Percentiles rank a stretch among this genome's conserved stretches.
These are phyloP conservation scores for Melanerpes aurifrons DNA, from an alignment of 2,113 vertebrate species.

Conservation along the genomic window DNA sequence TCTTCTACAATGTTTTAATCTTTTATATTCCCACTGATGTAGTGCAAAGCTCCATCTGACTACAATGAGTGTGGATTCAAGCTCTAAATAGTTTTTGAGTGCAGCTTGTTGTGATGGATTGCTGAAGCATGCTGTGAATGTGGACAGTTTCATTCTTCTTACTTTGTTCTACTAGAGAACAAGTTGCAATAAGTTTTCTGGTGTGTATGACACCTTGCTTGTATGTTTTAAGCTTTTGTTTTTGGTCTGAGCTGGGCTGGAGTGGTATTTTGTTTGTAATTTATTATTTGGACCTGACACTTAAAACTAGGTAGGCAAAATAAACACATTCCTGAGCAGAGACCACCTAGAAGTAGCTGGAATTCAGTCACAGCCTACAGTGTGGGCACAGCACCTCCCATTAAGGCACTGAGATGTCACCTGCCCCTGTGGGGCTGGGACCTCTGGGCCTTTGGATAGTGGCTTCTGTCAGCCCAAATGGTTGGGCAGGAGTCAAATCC, in stretches of 20 bases:
- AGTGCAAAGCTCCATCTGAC: not conserved
- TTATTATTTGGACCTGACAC: not conserved
- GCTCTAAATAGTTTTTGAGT: not conserved
- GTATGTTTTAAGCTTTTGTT: not conserved
- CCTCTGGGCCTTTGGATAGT: not conserved
- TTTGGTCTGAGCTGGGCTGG: not conserved
- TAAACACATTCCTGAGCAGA: not conserved
- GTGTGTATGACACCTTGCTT: not conserved
- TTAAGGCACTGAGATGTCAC: not conserved
- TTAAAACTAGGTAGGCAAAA: not conserved
- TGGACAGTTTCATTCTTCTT: not conserved
- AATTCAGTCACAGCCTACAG: not conserved
- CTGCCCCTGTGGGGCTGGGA: not conserved
- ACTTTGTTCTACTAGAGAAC: not conserved
- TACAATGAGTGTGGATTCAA: not conserved
- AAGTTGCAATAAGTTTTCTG: not conserved
- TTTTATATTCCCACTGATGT: not conserved
- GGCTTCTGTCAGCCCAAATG: not conserved
- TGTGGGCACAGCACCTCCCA: fast-evolving
- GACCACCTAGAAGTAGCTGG: not conserved
- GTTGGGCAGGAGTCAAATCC: not conserved
- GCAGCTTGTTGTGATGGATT: not conserved
- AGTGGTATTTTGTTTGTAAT: not conserved
- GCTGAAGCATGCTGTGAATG: not conserved
- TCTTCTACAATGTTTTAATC: not conserved